Percentiles rank a stretch among this genome's conserved stretches.
These are phyloP conservation scores for Tenthredo livida DNA, from an alignment of 2,888 invertebrate genomes.

Conservation along the genomic window DNA sequence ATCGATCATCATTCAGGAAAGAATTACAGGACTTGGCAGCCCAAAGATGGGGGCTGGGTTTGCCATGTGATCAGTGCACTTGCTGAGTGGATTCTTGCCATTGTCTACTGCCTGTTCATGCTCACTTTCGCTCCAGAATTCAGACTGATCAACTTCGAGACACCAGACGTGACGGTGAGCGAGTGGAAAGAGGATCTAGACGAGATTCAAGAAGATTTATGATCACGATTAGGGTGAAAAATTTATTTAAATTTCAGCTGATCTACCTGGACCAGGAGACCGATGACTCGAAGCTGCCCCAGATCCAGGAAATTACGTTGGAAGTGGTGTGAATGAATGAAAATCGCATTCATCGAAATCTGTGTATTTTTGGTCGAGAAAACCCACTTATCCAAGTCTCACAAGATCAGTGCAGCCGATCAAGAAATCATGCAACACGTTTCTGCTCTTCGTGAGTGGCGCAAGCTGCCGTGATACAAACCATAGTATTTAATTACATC, in stretches of 20 bases:
- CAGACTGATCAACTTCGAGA: slow-evolving; percentile 70
- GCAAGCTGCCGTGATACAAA: neutral
- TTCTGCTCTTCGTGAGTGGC: neutral
- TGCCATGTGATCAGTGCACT: slow-evolving; percentile 80
- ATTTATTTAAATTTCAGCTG: slow-evolving; percentile 61
- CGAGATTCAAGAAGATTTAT: no score
- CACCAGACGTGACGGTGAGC: slow-evolving; percentile 66
- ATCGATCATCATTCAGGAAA: slow-evolving; percentile 67
- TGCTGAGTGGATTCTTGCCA: slow-evolving; percentile 81
- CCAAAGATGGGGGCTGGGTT: slow-evolving; percentile 79
- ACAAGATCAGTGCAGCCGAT: neutral
- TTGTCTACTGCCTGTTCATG: slow-evolving; percentile 79
- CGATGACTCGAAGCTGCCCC: slow-evolving; percentile 51
- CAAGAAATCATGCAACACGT: neutral
- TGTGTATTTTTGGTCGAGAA: neutral
- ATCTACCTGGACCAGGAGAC: slow-evolving; percentile 65
- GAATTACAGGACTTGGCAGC: slow-evolving; percentile 78
- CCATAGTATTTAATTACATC: neutral
- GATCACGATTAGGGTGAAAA: neutral
- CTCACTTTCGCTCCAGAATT: slow-evolving; percentile 81
- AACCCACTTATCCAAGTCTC: neutral
- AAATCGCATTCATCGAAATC: neutral
- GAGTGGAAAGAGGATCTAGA: neutral
- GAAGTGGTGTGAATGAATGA: slow-evolving; percentile 57
- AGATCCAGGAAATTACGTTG: slow-evolving; percentile 53